Evolutionary conservation across 2,797 vertebrate genomes (phyloP).

Genomic region (Potorous gilbertii): DNA sequence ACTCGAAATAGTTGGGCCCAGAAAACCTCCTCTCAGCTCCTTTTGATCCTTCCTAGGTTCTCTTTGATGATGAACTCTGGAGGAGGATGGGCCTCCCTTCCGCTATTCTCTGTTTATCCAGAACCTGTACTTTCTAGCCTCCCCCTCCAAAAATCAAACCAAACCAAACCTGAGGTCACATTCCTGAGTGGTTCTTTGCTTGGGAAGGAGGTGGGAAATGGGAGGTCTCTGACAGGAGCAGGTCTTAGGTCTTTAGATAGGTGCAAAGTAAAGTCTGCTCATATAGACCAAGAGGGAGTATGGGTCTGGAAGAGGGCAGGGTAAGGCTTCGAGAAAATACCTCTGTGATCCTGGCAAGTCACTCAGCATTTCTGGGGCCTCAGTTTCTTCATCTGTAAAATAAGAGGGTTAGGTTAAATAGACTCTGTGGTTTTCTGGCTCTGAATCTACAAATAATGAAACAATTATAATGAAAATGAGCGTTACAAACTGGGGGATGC

Average conservation of each 20-base stretch:
- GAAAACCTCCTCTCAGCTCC: not conserved
- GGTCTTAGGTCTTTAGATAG: not conserved
- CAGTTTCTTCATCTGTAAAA: not conserved
- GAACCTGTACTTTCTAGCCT: not conserved
- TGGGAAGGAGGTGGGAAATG: not conserved
- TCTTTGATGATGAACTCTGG: not conserved
- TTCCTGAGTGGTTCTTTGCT: not conserved
- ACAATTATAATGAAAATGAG: no score
- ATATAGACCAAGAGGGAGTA: not conserved
- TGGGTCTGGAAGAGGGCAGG: not conserved
- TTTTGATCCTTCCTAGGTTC: not conserved
- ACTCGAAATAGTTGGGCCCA: not conserved
- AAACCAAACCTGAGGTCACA: not conserved
- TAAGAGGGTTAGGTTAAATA: not conserved
- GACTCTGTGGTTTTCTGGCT: not conserved
- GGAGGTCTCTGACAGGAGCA: not conserved
- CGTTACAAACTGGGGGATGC: not conserved
- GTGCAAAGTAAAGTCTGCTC: no score
- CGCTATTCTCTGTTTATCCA: not conserved
- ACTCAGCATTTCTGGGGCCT: not conserved
- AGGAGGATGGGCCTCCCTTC: not conserved
- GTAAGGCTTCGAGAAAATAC: not conserved
- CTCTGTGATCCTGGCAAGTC: not conserved
- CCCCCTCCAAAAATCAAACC: not conserved
- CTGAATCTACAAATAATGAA: not conserved